These are phyloP conservation scores for Drosophila picticornis DNA, from an alignment of 2,888 invertebrate species.

Conservation along the genomic window DNA sequence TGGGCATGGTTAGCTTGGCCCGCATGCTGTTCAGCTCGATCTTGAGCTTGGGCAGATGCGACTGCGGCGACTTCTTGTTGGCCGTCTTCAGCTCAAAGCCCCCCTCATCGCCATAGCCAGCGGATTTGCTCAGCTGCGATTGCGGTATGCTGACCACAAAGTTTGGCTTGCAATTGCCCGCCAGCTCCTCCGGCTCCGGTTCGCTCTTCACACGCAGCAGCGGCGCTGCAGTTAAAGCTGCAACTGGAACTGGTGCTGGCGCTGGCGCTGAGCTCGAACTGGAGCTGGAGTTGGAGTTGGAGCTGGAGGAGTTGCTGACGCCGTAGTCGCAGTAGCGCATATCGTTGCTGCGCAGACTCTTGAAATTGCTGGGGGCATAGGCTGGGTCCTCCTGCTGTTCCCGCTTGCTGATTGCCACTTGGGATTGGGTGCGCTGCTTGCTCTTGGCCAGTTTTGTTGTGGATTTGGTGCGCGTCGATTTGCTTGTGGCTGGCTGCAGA, in stretches of 20 bases:
- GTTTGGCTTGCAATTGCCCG: constrained; percentile 46
- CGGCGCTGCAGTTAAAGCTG: constrained; percentile 41
- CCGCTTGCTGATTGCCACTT: constrained; percentile 53
- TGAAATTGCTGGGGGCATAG: constrained; percentile 78
- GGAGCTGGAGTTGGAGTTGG: constrained; percentile 21
- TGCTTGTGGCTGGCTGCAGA: constrained; percentile 33
- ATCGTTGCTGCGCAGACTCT: constrained; percentile 85
- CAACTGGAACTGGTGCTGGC: background rate
- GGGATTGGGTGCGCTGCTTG: constrained; percentile 33
- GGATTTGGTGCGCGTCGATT: constrained; percentile 47
- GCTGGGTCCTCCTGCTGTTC: constrained; percentile 42
- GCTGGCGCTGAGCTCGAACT: constrained; percentile 41
- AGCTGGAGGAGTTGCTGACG: constrained; percentile 35
- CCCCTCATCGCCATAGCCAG: constrained; percentile 74
- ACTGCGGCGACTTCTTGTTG: constrained; percentile 69
- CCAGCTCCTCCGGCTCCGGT: constrained; percentile 44
- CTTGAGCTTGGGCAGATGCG: constrained; percentile 81
- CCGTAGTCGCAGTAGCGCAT: constrained; percentile 83
- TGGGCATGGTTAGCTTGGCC: constrained; percentile 80
- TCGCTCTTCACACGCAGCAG: constrained; percentile 59
- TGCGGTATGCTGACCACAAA: constrained; percentile 85
- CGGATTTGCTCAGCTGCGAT: constrained; percentile 76
- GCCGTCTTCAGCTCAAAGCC: constrained; percentile 84
- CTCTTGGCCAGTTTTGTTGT: constrained; percentile 48
- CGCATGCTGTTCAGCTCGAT: constrained; percentile 83